Evolutionary conservation across 2,888 invertebrate species (phyloP), one percentile per base, ranked within the genome.

Genomic region (Glyphotaelius pellucidus): DNA sequence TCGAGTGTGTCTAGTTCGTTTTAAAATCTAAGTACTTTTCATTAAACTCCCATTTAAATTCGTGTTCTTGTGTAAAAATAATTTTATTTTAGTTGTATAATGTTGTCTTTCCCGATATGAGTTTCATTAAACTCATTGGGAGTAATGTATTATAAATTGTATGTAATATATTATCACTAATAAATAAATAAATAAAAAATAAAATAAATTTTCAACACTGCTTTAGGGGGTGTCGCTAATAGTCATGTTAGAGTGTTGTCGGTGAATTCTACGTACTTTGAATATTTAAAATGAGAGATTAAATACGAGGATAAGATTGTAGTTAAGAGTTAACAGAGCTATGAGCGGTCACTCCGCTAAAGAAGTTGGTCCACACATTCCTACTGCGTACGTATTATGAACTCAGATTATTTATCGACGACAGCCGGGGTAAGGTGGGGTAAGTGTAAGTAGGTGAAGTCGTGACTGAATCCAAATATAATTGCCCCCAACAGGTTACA

Each of bases 391-490:
- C 81, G 81, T 81, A 86, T 85, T 42, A 31, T 80, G 91, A 89
- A 90, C 87, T 92, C 85, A 25, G 83, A n/a, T 83, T 91, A 92
- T 93, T 93, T 92, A 91, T 92, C 91, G 90, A 92, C 90, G 92
- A 91, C 90, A 81, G 90, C 86, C 86, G 52, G 80, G 91, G 89
- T 93, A 93, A 81, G 81, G 30, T 81, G 52, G 83, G 92, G 89
- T 93, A 93, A 92, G 92, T 93, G 89, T 93, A 93, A 92, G 92
- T 93, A 93, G 93, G 93, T 92, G 92, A 93, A 89, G 84, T 93
- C 93, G 93, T 93, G 93, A 93, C 93, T 91, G 92, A 92, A 93
- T 93, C 91, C 92, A 93, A 93, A 92, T 93, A 92, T 93, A 93
- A 93, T 93, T 93, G 93, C 93, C 89, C 89, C 93, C 89, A 93